Evolutionary conservation across 1,140 invertebrate genomes (phyloP).

Genomic region (Bradynema listronoti): DNA sequence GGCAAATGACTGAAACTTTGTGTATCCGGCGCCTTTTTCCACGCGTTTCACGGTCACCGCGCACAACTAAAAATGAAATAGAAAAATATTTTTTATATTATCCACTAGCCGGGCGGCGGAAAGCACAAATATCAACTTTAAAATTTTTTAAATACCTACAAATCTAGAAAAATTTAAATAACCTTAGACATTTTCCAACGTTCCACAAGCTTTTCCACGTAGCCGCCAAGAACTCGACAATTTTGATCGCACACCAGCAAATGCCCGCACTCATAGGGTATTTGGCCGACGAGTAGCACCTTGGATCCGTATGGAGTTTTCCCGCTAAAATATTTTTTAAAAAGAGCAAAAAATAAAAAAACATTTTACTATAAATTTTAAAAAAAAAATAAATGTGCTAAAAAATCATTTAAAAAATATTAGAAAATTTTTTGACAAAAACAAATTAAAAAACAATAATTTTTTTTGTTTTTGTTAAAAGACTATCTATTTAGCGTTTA

Average conservation of each 20-base stretch:
- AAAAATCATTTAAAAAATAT: neutral
- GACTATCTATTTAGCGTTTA: constrained; percentile 56
- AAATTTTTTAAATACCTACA: neutral
- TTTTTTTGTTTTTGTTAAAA: neutral
- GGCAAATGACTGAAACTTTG: too few relatives aligned
- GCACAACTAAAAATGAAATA: too few relatives aligned
- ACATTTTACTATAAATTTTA: too few relatives aligned
- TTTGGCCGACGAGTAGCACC: constrained; percentile 53
- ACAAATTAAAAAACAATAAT: neutral
- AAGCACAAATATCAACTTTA: too few relatives aligned
- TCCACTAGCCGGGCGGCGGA: too few relatives aligned
- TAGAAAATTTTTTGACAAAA: constrained; percentile 1
- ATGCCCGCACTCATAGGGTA: constrained; percentile 56
- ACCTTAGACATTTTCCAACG: constrained; percentile 60
- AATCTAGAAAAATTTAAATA: constrained; percentile 13
- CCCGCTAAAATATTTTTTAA: constrained; percentile 41
- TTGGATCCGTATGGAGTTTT: constrained; percentile 59
- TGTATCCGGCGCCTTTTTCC: too few relatives aligned
- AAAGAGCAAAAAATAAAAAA: constrained; percentile 14
- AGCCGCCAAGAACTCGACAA: constrained; percentile 56
- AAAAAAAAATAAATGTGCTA: neutral
- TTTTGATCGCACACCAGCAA: constrained; percentile 58
- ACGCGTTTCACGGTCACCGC: too few relatives aligned
- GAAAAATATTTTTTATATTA: too few relatives aligned
- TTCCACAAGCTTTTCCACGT: constrained; percentile 58